Base-by-base conservation (phyloP, 1,140 invertebrate species). In the Dinothrombium tinctorium region DNA sequence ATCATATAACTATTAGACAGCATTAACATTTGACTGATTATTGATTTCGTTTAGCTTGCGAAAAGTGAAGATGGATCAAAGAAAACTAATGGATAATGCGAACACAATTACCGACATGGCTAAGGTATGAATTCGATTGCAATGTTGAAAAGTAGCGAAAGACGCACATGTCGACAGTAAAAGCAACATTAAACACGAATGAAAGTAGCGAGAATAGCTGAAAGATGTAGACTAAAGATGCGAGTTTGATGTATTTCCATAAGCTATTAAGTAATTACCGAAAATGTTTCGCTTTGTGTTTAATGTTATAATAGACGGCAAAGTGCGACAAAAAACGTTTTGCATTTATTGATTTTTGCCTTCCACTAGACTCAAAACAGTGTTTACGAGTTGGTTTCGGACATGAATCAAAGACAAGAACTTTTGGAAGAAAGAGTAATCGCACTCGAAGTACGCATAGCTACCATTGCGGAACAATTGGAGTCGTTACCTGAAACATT, bases 51-150 rank as follows among this genome's bases (percentile, higher is more conserved):
- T 49, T 61, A 96, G 89, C 61, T 73, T 98, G 59, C 68, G 90
- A 56, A 90, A 95, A 71, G 87, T 96, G 28, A 96, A 96, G 69
- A 92, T 95, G 81, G 90, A 96, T 69, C 92, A 99, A 69, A 68
- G 92, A 60, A 99, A 98, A 65, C 63, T 99, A 51, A 89, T 90
- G 75, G 92, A 99, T 60, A 96, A 95, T 59, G 83, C 89, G 50
- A 96, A 92, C 56, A 95, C 90, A 37, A 82, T 98, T 58, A 94
- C 90, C 38, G 92, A 98, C 60, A 95, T 98, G 82, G 89, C 90
- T 52, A 99, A 98, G 75, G 92, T 95, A 75, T 68, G 60, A 55
- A 48, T 32, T 4, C 23, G 1, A 9, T 29, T n/a, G 9, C 17
- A 21, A 41, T 29, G 7, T 44, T 33, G 17, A 26, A 14, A 23